Evolutionary conservation across 2,113 vertebrate species (phyloP), one percentile per base, ranked within the genome.

Genomic region (Seriola aureovittata): DNA sequence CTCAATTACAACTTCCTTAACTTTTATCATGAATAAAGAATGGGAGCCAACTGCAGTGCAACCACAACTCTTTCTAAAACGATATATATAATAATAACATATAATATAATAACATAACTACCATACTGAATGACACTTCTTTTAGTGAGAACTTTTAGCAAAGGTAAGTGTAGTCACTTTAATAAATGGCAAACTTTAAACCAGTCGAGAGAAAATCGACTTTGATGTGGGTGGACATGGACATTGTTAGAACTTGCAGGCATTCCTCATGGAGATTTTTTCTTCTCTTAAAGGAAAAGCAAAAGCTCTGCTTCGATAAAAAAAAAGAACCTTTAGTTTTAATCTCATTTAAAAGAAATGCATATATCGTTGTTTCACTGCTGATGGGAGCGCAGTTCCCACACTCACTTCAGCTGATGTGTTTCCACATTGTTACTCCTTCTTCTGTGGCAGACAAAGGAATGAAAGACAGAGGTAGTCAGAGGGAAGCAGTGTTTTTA

Each of bases 231-330:
- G 23, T 48, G 38, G 2, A 52, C 29, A 6, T 34, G 60, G 16
- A 63, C 66, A 6, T 2, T 81, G 82, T 84, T 46, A 14, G 36
- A 64, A 85, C 88, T 67, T 68, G 85, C 59, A 71, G 8, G 8
- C 64, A 70, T 58, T 89, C 64, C 85, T 63, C 46, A 25, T n/a
- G 44, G 36, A 44, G 21, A 58, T 25, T 25, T 23, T 14, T 3
- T 50, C 29, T 72, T 38, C 16, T 29, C 23, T 55, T 67, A 34
- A 59, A 70, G 34, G 19, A n/a, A 38, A 54, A 19, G 34, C 32
- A 72, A 54, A 7, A 76, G 36, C 19, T 52, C 21, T 38, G 63
- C 10, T 11, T n/a, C 4, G 54, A 23, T 48, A n/a, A 6, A 52
- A 52, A 21, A 19, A 19, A 52, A 29, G 17, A 38, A 10, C 16